These are phyloP conservation scores for Lordiphosa collinella DNA, from an alignment of 1,140 invertebrate genomes.

Conservation along the genomic window DNA sequence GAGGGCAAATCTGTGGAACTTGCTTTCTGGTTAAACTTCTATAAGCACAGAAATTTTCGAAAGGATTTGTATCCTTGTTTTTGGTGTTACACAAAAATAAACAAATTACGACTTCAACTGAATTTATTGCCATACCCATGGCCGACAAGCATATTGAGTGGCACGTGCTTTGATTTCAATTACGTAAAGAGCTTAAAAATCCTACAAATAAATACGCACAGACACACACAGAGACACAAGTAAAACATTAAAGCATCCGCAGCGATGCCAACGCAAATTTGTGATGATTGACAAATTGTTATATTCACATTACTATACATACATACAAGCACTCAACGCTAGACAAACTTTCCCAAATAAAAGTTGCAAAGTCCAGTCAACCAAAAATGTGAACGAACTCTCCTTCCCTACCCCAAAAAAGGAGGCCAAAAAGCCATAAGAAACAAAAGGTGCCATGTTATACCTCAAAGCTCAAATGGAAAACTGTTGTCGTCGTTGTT, in stretches of 20 bases:
- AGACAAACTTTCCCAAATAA: constrained; percentile 3
- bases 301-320: neutral
- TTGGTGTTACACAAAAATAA: constrained; percentile 1
- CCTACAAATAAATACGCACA: constrained; percentile 11
- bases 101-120: constrained; percentile 39
- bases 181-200: constrained; percentile 61
- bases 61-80: neutral
- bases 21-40: too few relatives aligned
- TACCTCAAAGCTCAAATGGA: neutral
- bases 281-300: constrained; percentile 4
- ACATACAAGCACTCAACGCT: neutral
- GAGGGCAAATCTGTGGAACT: too few relatives aligned
- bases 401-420: too few relatives aligned
- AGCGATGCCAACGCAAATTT: constrained; percentile 2
- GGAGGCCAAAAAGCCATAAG: neutral
- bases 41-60: too few relatives aligned
- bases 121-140: constrained; percentile 27
- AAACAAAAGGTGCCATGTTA: constrained; percentile 2
- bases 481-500: too few relatives aligned
- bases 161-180: constrained; percentile 64
- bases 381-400: constrained; percentile 9
- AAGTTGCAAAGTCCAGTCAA: constrained; percentile 2
- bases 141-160: constrained; percentile 30
- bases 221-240: neutral
- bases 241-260: neutral